Evolutionary conservation across 1,140 invertebrate species (phyloP), one percentile per base, ranked within the genome.

Genomic region (Drosophila erecta): DNA sequence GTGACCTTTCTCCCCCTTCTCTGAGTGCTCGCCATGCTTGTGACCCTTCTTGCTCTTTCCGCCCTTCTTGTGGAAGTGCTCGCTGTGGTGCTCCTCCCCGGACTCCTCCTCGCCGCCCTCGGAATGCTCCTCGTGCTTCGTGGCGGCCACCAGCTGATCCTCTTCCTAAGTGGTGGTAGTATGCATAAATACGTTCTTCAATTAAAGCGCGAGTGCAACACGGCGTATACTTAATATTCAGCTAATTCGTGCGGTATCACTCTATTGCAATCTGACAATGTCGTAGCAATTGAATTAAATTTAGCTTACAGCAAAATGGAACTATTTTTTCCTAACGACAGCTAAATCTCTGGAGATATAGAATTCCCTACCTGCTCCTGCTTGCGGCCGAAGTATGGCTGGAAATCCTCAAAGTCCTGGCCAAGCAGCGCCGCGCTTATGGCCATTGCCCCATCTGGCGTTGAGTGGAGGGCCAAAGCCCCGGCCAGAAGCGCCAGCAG

Each of bases 1-100:
- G 76, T 96, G 94, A 1, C 95, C 95, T 71, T 96, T 94, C 46
- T 95, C 94, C 0, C 94, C 91, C 61, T 92, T 91, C 30, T 90
- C 84, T 27, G 84, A 53, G 15, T 91, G 57, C 43, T 92, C 90
- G 8, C 53, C 76, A 41, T 80, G 67, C 53, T 92, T 90, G 62
- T 92, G 83, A 0, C 85, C 87, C 70, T 92, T 92, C 40, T 92
- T 92, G 37, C 81, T 94, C 74, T 95, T 95, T 8, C 94, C 93
- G 0, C 95, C 95, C 24, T 95, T 92, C 27, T 92, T 92, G 50
- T 92, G 90, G 65, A 94, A 94, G 56, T 94, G 94, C 54, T 94
- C 93, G 6, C 93, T 89, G 72, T 95, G 94, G 55, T 95, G 93
- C 50, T 95, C 93, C 38, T 94, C 93, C 0, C 94, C 94, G 0